Conservation (phyloP, 2,113 vertebrate species). For the Megalops atlanticus region DNA sequence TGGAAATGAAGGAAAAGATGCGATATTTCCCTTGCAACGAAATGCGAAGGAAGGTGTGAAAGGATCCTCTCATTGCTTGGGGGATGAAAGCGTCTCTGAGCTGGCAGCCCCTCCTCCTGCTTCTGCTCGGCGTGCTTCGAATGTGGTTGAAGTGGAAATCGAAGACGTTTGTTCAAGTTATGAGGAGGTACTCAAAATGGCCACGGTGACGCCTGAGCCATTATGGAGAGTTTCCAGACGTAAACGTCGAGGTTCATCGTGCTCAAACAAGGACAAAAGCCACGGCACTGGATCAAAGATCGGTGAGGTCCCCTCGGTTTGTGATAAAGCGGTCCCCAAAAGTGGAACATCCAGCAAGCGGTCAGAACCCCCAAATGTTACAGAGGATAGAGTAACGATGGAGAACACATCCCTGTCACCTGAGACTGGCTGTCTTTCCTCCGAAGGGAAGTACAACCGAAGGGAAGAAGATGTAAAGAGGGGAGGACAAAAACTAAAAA, state of each 20-base stretch:
- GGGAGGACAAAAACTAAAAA: slow-evolving; percentile 18
- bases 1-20: neutral
- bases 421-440: neutral
- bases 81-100: neutral
- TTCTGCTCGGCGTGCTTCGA: neutral
- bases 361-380: neutral
- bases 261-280: neutral
- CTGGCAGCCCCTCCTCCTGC: neutral
- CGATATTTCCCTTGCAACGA: neutral
- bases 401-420: too few relatives aligned
- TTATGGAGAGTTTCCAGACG: neutral
- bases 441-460: neutral
- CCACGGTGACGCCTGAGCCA: neutral
- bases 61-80: neutral
- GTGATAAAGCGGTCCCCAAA: neutral
- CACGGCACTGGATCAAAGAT: neutral
- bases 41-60: neutral
- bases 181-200: slow-evolving; percentile 22
- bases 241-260: neutral
- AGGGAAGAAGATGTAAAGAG: neutral
- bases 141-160: neutral
- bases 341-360: neutral
- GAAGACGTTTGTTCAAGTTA: slow-evolving; percentile 13
- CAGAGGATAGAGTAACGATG: too few relatives aligned
- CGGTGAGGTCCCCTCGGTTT: neutral